Percentiles rank a stretch among this genome's conserved stretches.
Evolutionary conservation across 1,140 invertebrate genomes (phyloP).

Genomic region (Psix sp.): DNA sequence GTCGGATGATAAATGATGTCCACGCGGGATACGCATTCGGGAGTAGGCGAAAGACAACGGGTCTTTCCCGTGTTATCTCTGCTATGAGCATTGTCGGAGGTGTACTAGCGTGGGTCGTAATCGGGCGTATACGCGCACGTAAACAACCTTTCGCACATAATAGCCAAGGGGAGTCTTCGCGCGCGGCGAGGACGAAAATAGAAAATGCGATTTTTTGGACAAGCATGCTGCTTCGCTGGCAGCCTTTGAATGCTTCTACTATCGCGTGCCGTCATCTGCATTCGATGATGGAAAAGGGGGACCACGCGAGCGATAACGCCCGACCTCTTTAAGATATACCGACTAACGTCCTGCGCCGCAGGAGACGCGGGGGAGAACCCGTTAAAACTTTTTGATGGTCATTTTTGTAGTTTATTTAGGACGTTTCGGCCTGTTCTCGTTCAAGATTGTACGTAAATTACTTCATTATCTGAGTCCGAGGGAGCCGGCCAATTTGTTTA

Average conservation of each 20-base stretch:
- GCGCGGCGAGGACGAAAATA: constrained; percentile 33
- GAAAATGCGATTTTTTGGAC: constrained; percentile 40
- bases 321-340: constrained; percentile 35
- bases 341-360: constrained; percentile 3
- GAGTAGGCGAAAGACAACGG: constrained; percentile 47
- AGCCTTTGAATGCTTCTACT: constrained; percentile 9
- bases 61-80: constrained; percentile 35
- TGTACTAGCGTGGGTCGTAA: constrained; percentile 48
- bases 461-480: constrained; percentile 31
- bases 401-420: constrained; percentile 30
- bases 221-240: too few relatives aligned
- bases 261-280: constrained; percentile 27
- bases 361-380: background rate
- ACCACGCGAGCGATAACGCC: constrained; percentile 17
- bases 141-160: constrained; percentile 47
- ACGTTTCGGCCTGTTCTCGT: constrained; percentile 19
- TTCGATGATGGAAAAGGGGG: constrained; percentile 35
- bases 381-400: constrained; percentile 26
- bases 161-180: constrained; percentile 25
- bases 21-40: constrained; percentile 24
- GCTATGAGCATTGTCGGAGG: constrained; percentile 47
- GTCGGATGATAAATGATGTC: constrained; percentile 31
- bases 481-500: constrained; percentile 37
- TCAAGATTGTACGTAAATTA: constrained; percentile 34
- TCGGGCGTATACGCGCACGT: constrained; percentile 43